Percentiles rank a stretch among this genome's conserved stretches.
Evolutionary conservation across 2,797 vertebrate species (phyloP).

Genomic region (Gambelia wislizenii): DNA sequence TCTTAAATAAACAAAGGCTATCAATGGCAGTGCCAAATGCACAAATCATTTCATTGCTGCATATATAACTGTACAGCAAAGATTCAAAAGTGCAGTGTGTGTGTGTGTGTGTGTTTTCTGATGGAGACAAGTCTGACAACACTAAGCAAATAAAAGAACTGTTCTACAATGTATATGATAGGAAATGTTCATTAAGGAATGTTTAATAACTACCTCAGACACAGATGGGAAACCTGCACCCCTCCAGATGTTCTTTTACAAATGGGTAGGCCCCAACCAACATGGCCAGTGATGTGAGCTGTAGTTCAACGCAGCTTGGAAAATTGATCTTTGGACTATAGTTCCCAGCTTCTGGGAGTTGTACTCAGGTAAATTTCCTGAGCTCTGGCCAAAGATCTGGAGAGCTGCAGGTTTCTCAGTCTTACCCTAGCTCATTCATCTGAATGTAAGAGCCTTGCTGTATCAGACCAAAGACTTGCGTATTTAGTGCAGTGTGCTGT

Average conservation of each 20-base stretch:
- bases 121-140: neutral
- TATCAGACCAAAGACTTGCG: neutral
- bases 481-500: neutral
- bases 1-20: neutral
- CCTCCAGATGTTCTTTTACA: neutral
- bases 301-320: too few relatives aligned
- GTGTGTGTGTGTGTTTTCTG: neutral
- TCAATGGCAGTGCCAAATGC: slow-evolving; percentile 8
- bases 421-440: neutral
- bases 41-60: slow-evolving; percentile 32
- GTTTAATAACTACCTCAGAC: neutral
- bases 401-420: neutral
- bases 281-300: too few relatives aligned
- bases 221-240: neutral
- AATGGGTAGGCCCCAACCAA: neutral
- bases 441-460: neutral
- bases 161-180: neutral
- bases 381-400: too few relatives aligned
- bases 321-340: too few relatives aligned
- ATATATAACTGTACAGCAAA: slow-evolving; percentile 29
- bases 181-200: neutral
- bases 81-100: neutral
- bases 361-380: too few relatives aligned
- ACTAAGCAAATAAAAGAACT: neutral
- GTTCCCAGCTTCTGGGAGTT: too few relatives aligned